A percentile compares a stretch with the other conserved stretches of the same genome.
Conservation (phyloP, 1,140 invertebrate genomes). For the Zophobas morio region DNA sequence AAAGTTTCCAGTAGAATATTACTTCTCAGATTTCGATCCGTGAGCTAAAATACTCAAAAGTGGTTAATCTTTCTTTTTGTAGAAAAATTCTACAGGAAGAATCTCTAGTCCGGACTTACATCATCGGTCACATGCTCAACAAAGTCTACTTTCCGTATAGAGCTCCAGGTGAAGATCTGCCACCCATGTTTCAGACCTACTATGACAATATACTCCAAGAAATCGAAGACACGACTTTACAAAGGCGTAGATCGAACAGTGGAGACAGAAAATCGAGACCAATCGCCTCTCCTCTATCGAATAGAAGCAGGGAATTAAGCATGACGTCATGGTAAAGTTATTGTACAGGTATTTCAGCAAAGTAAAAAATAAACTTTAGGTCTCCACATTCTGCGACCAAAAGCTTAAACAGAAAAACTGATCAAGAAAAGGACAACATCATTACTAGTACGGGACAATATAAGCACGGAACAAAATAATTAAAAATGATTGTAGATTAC, state of each 20-base stretch:
- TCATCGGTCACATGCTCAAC: slow-evolving; percentile 54
- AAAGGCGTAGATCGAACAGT: neutral
- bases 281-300: too few relatives aligned
- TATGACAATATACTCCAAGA: slow-evolving; percentile 53
- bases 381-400: neutral
- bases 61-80: slow-evolving; percentile 15
- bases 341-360: neutral
- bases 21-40: slow-evolving; percentile 68
- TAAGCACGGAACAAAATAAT: neutral
- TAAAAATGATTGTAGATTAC: slow-evolving; percentile 14
- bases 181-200: slow-evolving; percentile 50
- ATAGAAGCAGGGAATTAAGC: neutral
- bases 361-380: neutral
- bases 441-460: neutral
- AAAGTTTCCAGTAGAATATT: slow-evolving; percentile 66
- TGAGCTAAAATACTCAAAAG: slow-evolving; percentile 54
- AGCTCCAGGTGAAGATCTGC: slow-evolving; percentile 54
- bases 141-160: slow-evolving; percentile 57
- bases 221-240: slow-evolving; percentile 6
- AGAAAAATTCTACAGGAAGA: slow-evolving; percentile 54
- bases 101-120: slow-evolving; percentile 50
- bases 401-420: neutral
- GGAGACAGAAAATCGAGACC: neutral
- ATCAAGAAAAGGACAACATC: neutral
- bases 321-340: too few relatives aligned